Conservation (phyloP, 2,113 vertebrate genomes). For the Plecturocebus donacophilus region DNA sequence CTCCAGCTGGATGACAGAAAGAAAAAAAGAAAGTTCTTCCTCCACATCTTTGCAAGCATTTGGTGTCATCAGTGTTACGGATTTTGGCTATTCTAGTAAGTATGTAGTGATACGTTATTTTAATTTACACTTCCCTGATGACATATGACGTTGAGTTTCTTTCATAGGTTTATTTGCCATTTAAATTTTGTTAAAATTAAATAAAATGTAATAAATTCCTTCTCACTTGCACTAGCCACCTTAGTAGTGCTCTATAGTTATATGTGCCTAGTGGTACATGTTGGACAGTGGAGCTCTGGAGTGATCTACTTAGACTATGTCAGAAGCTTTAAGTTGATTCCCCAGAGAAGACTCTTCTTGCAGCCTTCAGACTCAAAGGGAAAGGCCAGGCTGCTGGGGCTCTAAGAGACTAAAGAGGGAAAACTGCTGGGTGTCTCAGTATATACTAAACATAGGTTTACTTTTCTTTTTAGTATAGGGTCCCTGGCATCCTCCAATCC, state of each 20-base stretch:
- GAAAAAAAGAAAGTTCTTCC: not conserved
- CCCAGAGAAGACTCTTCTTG: not conserved
- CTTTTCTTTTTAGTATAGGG: not conserved
- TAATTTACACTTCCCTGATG: not conserved
- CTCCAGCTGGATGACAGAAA: too few relatives aligned
- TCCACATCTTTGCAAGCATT: not conserved
- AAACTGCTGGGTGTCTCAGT: not conserved
- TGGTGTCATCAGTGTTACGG: not conserved
- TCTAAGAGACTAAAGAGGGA: not conserved
- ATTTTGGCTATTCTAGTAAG: not conserved
- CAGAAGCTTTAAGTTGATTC: not conserved
- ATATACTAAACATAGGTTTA: not conserved
- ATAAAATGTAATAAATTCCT: not conserved
- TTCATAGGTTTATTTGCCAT: not conserved
- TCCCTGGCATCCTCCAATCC: not conserved
- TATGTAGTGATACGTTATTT: not conserved
- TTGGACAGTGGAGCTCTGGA: not conserved
- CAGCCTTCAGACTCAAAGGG: not conserved
- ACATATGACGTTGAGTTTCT: not conserved
- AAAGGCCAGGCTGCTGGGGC: not conserved
- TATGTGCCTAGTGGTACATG: not conserved
- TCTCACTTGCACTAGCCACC: not conserved
- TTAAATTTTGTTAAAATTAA: constrained; percentile 30
- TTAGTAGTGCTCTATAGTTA: not conserved
- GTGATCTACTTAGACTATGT: not conserved